phyloP scores from a whole-genome alignment of 2,888 invertebrate genomes.

The Pseudolycoriella hygida region DNA sequence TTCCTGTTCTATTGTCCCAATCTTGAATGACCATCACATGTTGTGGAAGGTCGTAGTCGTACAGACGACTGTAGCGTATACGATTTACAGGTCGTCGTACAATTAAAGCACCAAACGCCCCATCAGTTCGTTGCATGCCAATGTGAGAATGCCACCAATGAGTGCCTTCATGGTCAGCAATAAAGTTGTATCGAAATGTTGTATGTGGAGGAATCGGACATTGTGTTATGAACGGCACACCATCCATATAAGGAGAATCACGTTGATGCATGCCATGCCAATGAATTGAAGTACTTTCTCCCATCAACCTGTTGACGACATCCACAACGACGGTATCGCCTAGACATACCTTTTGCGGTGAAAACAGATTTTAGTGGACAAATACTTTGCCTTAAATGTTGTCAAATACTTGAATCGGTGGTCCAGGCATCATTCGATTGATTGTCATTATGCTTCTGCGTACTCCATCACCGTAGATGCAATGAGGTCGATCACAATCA shows the following conservation, averaged over 20 bases:
- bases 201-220: constrained; percentile 57
- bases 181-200: constrained; percentile 69
- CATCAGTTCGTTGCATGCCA: constrained; percentile 76
- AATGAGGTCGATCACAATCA: constrained; percentile 63
- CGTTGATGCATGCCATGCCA: constrained; percentile 83
- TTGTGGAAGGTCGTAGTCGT: constrained; percentile 61
- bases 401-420: constrained; percentile 51
- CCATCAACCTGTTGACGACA: constrained; percentile 58
- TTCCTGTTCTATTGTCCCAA: constrained; percentile 59
- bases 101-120: constrained; percentile 62
- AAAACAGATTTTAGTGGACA: not conserved
- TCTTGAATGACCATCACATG: constrained; percentile 64
- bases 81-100: constrained; percentile 45
- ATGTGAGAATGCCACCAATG: constrained; percentile 27
- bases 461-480: constrained; percentile 69
- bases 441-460: constrained; percentile 56
- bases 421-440: constrained; percentile 78
- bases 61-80: constrained; percentile 46
- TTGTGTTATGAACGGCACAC: constrained; percentile 48
- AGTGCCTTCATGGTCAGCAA: constrained; percentile 5
- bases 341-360: constrained; percentile 50
- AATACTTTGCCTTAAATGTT: not conserved
- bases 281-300: constrained; percentile 71
- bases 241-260: constrained; percentile 72
- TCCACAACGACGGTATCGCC: constrained; percentile 73